Evolutionary conservation across 2,888 invertebrate species (phyloP), one percentile per base, ranked within the genome.

Genomic region (Cantharis lateralis): DNA sequence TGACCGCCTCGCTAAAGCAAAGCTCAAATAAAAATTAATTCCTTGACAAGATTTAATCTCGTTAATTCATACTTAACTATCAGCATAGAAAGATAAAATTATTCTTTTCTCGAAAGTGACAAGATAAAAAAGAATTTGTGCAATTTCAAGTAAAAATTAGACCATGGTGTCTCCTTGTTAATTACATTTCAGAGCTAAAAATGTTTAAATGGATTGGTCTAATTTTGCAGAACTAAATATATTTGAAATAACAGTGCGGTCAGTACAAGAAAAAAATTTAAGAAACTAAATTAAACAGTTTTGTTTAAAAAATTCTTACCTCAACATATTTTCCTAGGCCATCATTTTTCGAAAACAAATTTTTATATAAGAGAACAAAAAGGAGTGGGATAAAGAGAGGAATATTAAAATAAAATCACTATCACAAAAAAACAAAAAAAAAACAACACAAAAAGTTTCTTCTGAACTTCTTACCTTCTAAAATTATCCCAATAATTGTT

Each of bases 401-500:
- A 32, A 61, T 20, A 26, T 24, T 63, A 28, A 62, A 32, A 66
- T n/a, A 32, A 62, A 16, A 66, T 16, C 20, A 70, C 16, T 63
- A 16, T 62, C 18, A 26, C 18, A 15, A 63, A 18, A 70, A 68
- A 79, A 72, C 69, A 77, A 78, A 79, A 74, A 63, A 68, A 75
- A 78, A 72, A 62, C 74, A 79, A 74, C 63, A 74, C 74, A 76
- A 77, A 70, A 72, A 16, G 24, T 73, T 28, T 75, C 48, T n/a
- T 48, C 48, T n/a, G n/a, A n/a, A 48, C 32, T 32, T 83, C 84
- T 91, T 93, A 95, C 96, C 96, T 96, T 89, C 96, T 90, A 88
- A 97, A 96, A 89, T 97, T 96, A 87, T 97, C 96, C 96, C 96
- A 96, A 88, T 96, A 97, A 89, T 97, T 97, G 88, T 97, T 97